phyloP scores from a whole-genome alignment of 2,113 vertebrate genomes.

The Typhlomys cinereus region DNA sequence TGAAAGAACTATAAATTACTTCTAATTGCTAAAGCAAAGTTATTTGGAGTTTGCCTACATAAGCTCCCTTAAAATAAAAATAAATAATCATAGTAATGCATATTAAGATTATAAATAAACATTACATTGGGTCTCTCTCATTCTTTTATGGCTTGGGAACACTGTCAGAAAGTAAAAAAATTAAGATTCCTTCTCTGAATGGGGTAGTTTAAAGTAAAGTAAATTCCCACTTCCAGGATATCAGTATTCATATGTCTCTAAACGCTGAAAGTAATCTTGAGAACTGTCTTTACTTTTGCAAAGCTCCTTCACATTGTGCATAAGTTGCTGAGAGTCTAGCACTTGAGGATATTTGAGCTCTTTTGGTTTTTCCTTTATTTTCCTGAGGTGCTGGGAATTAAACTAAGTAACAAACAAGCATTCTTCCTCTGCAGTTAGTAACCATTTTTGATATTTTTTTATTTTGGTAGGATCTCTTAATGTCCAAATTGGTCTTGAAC shows the following conservation, averaged over 20 bases:
- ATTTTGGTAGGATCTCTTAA: no score
- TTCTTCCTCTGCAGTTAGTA: no score
- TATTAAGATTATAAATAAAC: background rate
- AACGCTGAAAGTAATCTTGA: background rate
- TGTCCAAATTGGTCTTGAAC: no score
- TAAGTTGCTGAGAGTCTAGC: no score
- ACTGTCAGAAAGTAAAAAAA: background rate
- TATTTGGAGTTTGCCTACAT: background rate
- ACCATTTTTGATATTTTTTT: no score
- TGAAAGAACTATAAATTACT: background rate
- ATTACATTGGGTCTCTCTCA: no score
- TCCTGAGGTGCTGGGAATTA: no score
- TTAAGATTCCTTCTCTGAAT: no score
- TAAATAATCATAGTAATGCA: background rate
- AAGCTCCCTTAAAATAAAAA: conserved; percentile 18
- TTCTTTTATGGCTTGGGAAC: background rate
- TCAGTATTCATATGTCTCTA: background rate
- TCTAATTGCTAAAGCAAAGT: background rate
- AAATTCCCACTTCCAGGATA: background rate
- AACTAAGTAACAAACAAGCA: no score
- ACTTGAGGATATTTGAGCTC: no score
- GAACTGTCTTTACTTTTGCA: background rate
- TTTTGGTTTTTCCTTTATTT: no score
- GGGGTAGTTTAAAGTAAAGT: background rate
- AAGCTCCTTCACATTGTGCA: no score